phyloP scores from a whole-genome alignment of 2,113 vertebrate genomes.

The Chaenocephalus aceratus region DNA sequence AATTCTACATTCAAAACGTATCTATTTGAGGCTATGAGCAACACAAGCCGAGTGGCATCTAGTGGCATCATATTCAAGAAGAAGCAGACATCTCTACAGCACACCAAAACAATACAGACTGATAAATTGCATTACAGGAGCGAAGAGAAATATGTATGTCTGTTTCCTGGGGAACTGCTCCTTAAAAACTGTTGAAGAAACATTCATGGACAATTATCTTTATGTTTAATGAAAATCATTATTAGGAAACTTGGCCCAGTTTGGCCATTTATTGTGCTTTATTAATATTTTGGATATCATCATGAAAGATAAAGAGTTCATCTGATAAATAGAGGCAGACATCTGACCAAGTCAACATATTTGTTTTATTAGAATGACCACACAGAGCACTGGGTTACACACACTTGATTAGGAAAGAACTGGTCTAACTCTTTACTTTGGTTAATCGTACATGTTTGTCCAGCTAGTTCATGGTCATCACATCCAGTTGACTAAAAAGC shows the following conservation, averaged over 20 bases:
- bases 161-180: too few species aligned
- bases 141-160: too few species aligned
- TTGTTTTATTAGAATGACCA: background rate
- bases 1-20: too few species aligned
- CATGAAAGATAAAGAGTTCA: too few species aligned
- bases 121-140: too few species aligned
- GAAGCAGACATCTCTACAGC: too few species aligned
- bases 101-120: too few species aligned
- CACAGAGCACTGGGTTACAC: background rate
- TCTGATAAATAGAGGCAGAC: background rate
- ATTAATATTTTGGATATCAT: background rate
- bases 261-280: background rate
- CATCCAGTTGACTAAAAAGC: background rate
- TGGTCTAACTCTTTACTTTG: background rate
- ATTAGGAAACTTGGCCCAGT: background rate
- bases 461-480: background rate
- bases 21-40: too few species aligned
- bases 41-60: too few species aligned
- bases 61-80: too few species aligned
- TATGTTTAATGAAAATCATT: background rate
- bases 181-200: background rate
- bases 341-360: background rate
- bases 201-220: background rate
- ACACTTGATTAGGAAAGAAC: background rate
- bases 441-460: slow-evolving; percentile 16